Conservation (phyloP, 2,113 vertebrate species). For the Pygoscelis adeliae region DNA sequence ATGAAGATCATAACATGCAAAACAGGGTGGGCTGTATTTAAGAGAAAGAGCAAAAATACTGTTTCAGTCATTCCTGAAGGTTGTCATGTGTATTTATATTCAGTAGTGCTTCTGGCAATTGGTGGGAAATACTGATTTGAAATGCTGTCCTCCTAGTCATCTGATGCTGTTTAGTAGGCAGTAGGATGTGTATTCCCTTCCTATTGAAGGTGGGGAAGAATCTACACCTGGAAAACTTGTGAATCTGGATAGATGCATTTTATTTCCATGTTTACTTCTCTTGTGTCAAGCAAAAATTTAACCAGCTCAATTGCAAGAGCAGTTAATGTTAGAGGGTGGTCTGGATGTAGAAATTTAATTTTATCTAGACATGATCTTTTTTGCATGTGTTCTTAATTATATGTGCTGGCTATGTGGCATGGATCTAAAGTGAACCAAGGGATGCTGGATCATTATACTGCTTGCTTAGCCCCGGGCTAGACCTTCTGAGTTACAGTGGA, state of each 20-base stretch:
- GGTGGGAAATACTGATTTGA: background rate
- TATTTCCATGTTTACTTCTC: background rate
- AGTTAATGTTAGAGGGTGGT: background rate
- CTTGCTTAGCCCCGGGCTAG: background rate
- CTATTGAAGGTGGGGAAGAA: background rate
- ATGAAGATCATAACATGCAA: background rate
- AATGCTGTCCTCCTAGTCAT: background rate
- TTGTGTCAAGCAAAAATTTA: background rate
- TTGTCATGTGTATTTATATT: background rate
- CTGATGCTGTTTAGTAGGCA: background rate
- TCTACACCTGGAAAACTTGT: background rate
- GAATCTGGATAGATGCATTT: background rate
- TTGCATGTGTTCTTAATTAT: background rate
- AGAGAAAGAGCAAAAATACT: background rate
- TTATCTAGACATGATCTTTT: background rate
- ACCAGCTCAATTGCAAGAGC: background rate
- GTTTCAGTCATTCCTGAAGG: background rate
- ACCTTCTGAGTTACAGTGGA: background rate
- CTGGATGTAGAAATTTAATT: background rate
- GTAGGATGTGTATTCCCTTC: background rate
- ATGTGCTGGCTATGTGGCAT: background rate
- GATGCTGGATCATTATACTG: background rate
- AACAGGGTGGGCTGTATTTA: background rate
- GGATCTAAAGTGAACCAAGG: background rate
- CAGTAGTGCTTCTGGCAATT: background rate